Evolutionary conservation across 2,888 invertebrate genomes (phyloP).

Genomic region (Amiota mariae): DNA sequence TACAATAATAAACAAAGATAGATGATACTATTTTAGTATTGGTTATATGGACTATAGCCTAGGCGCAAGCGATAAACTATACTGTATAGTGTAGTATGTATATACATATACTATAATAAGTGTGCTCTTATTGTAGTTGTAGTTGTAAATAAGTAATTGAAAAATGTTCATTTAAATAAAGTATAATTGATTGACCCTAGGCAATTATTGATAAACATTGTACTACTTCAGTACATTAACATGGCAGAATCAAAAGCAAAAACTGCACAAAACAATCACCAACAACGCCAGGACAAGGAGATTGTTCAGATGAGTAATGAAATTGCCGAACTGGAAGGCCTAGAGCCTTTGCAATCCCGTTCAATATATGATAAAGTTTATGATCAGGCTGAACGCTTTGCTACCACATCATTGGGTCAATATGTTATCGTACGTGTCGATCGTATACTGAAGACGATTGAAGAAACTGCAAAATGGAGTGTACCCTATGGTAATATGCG

Average conservation of each 20-base stretch:
- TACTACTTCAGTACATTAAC: neutral
- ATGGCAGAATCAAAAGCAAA: conserved; percentile 11
- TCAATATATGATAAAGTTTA: conserved; percentile 56
- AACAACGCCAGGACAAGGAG: conserved; percentile 48
- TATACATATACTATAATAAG: too few species aligned
- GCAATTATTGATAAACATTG: conserved; percentile 32
- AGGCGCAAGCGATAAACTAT: neutral
- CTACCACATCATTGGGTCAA: conserved; percentile 67
- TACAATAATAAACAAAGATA: too few species aligned
- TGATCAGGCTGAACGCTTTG: conserved; percentile 60
- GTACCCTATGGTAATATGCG: conserved; percentile 63
- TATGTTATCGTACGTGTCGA: conserved; percentile 63
- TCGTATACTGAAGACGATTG: conserved; percentile 61
- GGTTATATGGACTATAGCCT: conserved; percentile 5
- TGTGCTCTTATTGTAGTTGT: too few species aligned
- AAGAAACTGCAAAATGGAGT: conserved; percentile 72
- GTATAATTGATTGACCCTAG: conserved; percentile 1
- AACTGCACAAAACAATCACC: neutral
- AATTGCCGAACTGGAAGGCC: conserved; percentile 51
- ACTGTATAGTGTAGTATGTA: too few species aligned
- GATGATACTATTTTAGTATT: conserved; percentile 5
- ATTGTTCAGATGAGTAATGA: conserved; percentile 50
- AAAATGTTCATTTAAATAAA: neutral
- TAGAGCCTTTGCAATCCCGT: conserved; percentile 31
- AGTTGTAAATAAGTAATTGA: too few species aligned